Percentiles rank a stretch among this genome's conserved stretches.
Conservation (phyloP, 2,888 invertebrate species). For the Ceraclea dissimilis region DNA sequence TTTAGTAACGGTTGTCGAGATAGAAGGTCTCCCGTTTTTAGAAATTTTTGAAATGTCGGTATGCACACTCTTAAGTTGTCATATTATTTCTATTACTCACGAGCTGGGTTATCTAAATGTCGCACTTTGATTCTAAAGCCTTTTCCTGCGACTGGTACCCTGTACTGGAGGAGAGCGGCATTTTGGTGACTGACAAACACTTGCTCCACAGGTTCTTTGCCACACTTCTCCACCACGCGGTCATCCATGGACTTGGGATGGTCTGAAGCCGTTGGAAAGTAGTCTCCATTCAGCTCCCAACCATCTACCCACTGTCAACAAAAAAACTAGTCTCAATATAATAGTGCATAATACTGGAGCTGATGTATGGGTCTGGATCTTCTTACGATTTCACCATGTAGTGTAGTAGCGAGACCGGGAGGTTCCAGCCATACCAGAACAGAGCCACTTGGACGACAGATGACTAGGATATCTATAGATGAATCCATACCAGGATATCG, state of each 20-base stretch:
- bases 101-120: conserved; percentile 70
- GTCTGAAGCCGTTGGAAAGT: conserved; percentile 73
- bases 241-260: conserved; percentile 60
- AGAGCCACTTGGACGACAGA: too few relatives aligned
- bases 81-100: conserved; percentile 71
- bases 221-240: conserved; percentile 75
- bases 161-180: conserved; percentile 78
- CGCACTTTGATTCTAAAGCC: conserved; percentile 75
- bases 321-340: conserved; percentile 7
- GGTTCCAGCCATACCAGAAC: too few relatives aligned
- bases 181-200: conserved; percentile 75
- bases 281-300: conserved; percentile 85
- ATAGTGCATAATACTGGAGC: too few relatives aligned
- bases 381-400: too few relatives aligned
- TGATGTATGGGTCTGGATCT: too few relatives aligned
- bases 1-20: too few relatives aligned
- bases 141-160: conserved; percentile 63
- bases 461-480: too few relatives aligned
- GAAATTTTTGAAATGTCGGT: too few relatives aligned
- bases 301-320: conserved; percentile 84
- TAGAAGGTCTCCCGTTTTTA: too few relatives aligned
- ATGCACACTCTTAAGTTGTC: too few relatives aligned
- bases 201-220: conserved; percentile 50
- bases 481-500: too few relatives aligned
- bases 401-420: too few relatives aligned